A percentile compares a stretch with the other conserved stretches of the same genome.
Evolutionary conservation across 2,888 invertebrate genomes (phyloP).

Genomic region (Catocala fraxini): DNA sequence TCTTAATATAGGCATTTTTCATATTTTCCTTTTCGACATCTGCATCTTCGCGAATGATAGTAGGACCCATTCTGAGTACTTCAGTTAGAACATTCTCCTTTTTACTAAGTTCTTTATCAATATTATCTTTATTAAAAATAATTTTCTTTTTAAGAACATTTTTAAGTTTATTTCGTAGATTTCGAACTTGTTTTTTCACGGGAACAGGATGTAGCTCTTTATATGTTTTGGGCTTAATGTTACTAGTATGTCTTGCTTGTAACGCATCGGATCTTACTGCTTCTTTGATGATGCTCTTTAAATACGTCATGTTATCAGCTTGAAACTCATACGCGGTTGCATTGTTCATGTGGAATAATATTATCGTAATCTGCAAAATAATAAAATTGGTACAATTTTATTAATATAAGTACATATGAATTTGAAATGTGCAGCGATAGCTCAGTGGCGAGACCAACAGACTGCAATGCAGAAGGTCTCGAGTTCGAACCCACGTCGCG

Average conservation of each 20-base stretch:
- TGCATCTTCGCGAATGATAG: too few species aligned
- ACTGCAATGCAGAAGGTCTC: too few species aligned
- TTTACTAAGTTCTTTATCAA: not conserved
- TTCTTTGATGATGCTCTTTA: not conserved
- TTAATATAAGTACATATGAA: too few species aligned
- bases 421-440: too few species aligned
- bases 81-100: not conserved
- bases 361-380: not conserved
- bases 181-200: not conserved
- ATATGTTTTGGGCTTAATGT: too few species aligned
- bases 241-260: too few species aligned
- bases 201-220: not conserved
- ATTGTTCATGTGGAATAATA: not conserved
- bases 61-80: not conserved
- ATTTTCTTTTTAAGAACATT: too few species aligned
- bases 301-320: not conserved
- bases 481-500: too few species aligned
- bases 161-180: too few species aligned
- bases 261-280: not conserved
- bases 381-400: not conserved
- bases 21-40: not conserved
- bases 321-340: not conserved
- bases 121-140: too few species aligned
- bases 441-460: too few species aligned
- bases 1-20: too few species aligned